phyloP scores from a whole-genome alignment of 2,797 vertebrate species.

The Trichosurus vulpecula region DNA sequence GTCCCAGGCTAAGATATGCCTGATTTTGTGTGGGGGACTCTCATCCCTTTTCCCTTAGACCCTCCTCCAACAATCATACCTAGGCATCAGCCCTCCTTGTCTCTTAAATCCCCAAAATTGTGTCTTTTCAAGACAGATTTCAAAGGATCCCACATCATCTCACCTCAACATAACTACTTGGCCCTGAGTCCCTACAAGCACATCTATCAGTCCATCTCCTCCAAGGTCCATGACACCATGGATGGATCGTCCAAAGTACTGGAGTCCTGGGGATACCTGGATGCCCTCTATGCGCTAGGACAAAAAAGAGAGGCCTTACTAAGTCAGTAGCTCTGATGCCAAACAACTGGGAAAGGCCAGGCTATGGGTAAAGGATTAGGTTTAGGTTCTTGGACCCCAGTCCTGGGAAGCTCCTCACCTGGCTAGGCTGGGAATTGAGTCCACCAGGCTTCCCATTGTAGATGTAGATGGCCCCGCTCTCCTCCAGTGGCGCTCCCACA shows the following conservation, averaged over 20 bases:
- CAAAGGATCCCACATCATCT: neutral
- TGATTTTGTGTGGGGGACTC: neutral
- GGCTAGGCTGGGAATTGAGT: slow-evolving; percentile 80
- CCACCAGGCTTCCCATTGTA: slow-evolving; percentile 84
- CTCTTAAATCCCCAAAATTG: neutral
- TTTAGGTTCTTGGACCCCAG: neutral
- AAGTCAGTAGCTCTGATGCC: neutral
- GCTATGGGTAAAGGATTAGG: no score
- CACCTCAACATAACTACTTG: slow-evolving; percentile 86
- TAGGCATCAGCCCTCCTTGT: neutral
- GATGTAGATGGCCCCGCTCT: slow-evolving; percentile 89
- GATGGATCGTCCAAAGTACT: slow-evolving; percentile 88
- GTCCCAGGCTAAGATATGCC: neutral
- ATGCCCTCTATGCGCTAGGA: slow-evolving; percentile 85
- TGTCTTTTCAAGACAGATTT: neutral
- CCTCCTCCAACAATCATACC: neutral
- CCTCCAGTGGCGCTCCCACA: slow-evolving; percentile 89
- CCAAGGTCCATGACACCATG: slow-evolving; percentile 85
- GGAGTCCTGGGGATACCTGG: slow-evolving; percentile 71
- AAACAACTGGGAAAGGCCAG: neutral
- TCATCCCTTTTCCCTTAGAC: neutral
- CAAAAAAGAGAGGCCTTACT: slow-evolving; percentile 27
- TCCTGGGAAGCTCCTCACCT: slow-evolving; percentile 82
- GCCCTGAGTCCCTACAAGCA: slow-evolving; percentile 87
- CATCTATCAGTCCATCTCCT: slow-evolving; percentile 84